Evolutionary conservation across 2,797 vertebrate species (phyloP).

Genomic region (Rhynchonycteris naso): DNA sequence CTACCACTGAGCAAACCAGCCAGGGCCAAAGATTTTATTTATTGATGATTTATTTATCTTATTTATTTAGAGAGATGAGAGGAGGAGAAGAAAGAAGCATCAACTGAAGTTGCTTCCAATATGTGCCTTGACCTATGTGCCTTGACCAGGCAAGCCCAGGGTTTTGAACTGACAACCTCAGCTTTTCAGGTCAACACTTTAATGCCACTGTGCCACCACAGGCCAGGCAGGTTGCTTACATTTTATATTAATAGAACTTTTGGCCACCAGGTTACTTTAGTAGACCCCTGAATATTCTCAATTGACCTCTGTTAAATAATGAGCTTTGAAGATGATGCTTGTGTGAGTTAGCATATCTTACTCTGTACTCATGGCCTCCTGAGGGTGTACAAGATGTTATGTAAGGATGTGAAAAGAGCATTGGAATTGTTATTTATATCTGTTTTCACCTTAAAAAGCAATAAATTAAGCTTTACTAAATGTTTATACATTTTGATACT

Average conservation of each 20-base stretch:
- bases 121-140: too few relatives aligned
- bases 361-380: background rate
- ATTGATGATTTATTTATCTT: too few relatives aligned
- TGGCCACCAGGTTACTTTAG: background rate
- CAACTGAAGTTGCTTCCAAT: too few relatives aligned
- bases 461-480: background rate
- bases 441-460: background rate
- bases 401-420: background rate
- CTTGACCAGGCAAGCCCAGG: too few relatives aligned
- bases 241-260: background rate
- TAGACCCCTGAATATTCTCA: background rate
- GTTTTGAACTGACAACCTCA: too few relatives aligned
- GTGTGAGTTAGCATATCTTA: background rate
- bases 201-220: too few relatives aligned
- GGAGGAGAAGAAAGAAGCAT: too few relatives aligned
- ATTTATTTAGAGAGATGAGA: too few relatives aligned
- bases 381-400: background rate
- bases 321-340: background rate
- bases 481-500: background rate
- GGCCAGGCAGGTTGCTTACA: background rate
- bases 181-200: too few relatives aligned
- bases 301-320: background rate
- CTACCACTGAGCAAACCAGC: too few relatives aligned
- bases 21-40: too few relatives aligned
- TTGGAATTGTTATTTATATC: background rate